Base-by-base conservation (phyloP, 2,113 vertebrate species). In the Columbina picui region DNA sequence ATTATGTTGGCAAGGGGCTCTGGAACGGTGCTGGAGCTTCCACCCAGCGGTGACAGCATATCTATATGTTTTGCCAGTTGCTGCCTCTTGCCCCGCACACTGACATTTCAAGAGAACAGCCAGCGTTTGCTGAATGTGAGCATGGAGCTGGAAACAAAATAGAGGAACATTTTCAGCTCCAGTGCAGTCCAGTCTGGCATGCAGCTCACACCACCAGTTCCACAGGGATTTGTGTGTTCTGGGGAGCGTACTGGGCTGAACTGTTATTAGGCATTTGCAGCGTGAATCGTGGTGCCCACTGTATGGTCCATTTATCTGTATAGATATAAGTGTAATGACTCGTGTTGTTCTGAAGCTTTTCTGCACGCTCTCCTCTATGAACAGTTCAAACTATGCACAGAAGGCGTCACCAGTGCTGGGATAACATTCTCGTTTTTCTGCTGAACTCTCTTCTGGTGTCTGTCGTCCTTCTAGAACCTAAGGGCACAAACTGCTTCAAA, bases 11-110 rank as follows among this genome's bases (percentile, higher is more conserved):
- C 67, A 69, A 34, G 67, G 53, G 19, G 1, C 56, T 78, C 39
- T n/a, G 64, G 81, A 69, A 70, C 57, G 86, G 75, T 61, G 47
- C 78, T 89, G 0, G 5, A 56, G 61, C 77, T 76, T 52, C 77
- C 59, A 6, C 49, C 49, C 14, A 1, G 3, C 0, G 1, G 15
- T 83, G 76, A 34, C 83, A 39, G 55, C 9, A 0, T 9, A 7
- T 36, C 79, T 75, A 0, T 71, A 3, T 17, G 60, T 7, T 81
- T 60, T 84, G 76, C 39, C 78, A 57, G 0, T 67, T 69, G 67
- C 8, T 71, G 65, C 78, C 69, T 68, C 36, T 30, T 87, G 53
- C 49, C 63, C 56, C 1, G 3, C 60, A 11, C 56, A 1, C 19
- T 29, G 84, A 26, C 43, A 14, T 56, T 90, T 78, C n/a, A 12